A percentile compares a stretch with the other conserved stretches of the same genome.
These are phyloP conservation scores for Neocloeon triangulifer DNA, from an alignment of 1,140 invertebrate genomes.

Conservation along the genomic window DNA sequence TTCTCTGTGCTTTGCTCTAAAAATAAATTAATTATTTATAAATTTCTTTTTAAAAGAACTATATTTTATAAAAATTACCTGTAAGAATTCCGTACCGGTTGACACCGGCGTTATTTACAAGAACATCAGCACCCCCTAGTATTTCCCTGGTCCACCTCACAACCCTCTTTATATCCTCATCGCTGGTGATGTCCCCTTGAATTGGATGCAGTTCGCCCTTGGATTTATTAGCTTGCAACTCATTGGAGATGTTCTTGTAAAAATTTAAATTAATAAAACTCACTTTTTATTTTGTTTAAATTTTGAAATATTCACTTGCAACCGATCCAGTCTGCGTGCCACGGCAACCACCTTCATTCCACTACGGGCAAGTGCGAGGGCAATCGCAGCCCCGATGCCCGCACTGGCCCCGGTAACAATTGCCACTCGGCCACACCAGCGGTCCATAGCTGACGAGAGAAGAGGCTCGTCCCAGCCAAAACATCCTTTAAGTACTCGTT, in stretches of 20 bases:
- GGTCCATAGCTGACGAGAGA: too few relatives aligned
- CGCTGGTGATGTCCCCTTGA: slow-evolving; percentile 15
- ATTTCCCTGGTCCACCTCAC: slow-evolving; percentile 15
- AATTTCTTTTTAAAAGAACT: too few relatives aligned
- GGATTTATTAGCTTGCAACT: slow-evolving; percentile 2
- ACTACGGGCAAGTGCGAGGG: slow-evolving; percentile 19
- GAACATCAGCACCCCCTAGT: slow-evolving; percentile 11
- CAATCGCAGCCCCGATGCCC: slow-evolving; percentile 28
- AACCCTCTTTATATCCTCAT: slow-evolving; percentile 16
- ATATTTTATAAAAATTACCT: too few relatives aligned
- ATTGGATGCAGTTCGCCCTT: slow-evolving; percentile 6
- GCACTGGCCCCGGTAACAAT: slow-evolving; percentile 32
- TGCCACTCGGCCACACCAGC: slow-evolving; percentile 29
- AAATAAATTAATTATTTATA: too few relatives aligned
- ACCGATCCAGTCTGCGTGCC: slow-evolving; percentile 16
- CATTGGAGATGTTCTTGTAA: too few relatives aligned
- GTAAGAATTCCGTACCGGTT: too few relatives aligned
- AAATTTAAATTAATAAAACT: too few relatives aligned
- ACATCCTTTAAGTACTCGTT: too few relatives aligned
- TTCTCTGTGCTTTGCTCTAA: neutral
- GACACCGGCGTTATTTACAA: slow-evolving; percentile 14
- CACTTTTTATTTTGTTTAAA: too few relatives aligned
- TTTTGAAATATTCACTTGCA: too few relatives aligned
- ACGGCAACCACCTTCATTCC: slow-evolving; percentile 28
- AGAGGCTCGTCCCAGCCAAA: too few relatives aligned